Percentiles rank a stretch among this genome's conserved stretches.
These are phyloP conservation scores for Nebria salina DNA, from an alignment of 2,888 invertebrate species.

Conservation along the genomic window DNA sequence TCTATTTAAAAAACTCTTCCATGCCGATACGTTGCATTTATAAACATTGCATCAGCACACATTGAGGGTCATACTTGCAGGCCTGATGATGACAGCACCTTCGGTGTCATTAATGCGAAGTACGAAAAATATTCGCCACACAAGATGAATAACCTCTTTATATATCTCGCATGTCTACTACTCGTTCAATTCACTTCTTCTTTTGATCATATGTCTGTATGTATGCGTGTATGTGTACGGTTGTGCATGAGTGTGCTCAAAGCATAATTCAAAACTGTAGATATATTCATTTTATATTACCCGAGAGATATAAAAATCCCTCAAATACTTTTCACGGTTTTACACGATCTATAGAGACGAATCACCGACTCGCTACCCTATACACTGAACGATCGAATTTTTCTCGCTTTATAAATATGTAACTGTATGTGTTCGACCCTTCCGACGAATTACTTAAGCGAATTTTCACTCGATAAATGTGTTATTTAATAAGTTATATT, in stretches of 20 bases:
- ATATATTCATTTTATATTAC: conserved; percentile 46
- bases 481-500: not conserved
- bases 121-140: not conserved
- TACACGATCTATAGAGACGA: conserved; percentile 32
- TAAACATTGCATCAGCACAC: not conserved
- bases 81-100: not conserved
- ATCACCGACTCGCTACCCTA: conserved; percentile 19
- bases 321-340: conserved; percentile 40
- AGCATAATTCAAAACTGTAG: conserved; percentile 46
- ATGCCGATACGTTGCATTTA: not conserved
- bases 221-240: conserved; percentile 26
- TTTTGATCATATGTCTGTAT: conserved; percentile 45
- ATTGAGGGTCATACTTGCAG: not conserved
- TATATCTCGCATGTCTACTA: conserved; percentile 7
- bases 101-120: conserved; percentile 9
- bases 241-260: conserved; percentile 23
- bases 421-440: not conserved
- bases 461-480: not conserved
- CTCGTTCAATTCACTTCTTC: conserved; percentile 37
- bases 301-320: conserved; percentile 42
- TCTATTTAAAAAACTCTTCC: not conserved
- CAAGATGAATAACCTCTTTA: conserved; percentile 38
- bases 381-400: conserved; percentile 23
- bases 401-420: conserved; percentile 5
- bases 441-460: not conserved